Base-by-base conservation (phyloP, 2,888 invertebrate genomes). In the Rhopalosiphum nymphaeae region DNA sequence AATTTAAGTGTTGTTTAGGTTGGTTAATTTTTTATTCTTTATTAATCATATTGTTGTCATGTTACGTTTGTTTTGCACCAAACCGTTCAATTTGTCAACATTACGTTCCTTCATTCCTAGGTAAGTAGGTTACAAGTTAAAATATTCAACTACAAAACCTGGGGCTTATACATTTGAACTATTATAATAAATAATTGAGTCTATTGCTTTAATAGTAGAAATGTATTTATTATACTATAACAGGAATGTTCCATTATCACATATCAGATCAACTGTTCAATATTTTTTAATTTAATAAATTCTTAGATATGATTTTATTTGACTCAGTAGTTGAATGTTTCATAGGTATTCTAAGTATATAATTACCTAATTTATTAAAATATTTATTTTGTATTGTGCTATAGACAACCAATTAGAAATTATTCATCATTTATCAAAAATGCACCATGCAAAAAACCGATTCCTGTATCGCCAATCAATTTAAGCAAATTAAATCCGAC, bases 351-450 rank as follows among this genome's bases (percentile, higher is more conserved):
- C 21, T 36, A 25, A 21, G 78, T 78, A 36, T 78, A 21, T 78
- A 36, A 21, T 78, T 78, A 78, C 78, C 21, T 78, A 78, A 78
- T 21, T 42, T 78, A 42, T 44, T 44, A 42, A 57, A 89, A 57
- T 89, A 53, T 88, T 26, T 88, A 1, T 89, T 44, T 44, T 9
- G 16, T 78, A 2, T 67, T 67, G 16, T 67, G n/a, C 26, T 3
- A 11, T n/a, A 92, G 92, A 89, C 88, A 78, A 89, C 92, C 92
- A 25, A 93, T n/a, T 13, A 93, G 56, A 29, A 56, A 25, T 88
- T 89, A 93, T 44, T 93, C 92, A 29, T 93, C 44, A 25, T 16
- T 88, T 11, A 44, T 78, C 44, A 93, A 78, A 87, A 67, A 87
- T 42, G 7, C 36, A 44, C n/a, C 42, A 25, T n/a, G 25, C 42